A percentile compares a stretch with the other conserved stretches of the same genome.
Evolutionary conservation across 2,797 vertebrate species (phyloP).

Genomic region (Nasua narica): DNA sequence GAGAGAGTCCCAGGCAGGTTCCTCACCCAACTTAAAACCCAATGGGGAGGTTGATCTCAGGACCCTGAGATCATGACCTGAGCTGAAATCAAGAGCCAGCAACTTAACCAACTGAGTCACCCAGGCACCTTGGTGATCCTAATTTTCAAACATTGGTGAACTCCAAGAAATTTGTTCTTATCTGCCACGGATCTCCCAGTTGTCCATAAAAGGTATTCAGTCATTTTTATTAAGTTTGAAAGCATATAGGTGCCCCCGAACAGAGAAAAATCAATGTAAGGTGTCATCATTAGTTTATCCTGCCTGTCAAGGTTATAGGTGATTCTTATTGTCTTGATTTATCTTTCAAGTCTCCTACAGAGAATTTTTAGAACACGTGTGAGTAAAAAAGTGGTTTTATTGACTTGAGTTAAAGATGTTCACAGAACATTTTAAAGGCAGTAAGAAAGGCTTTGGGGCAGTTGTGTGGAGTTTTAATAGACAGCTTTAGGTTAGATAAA

Average conservation of each 20-base stretch:
- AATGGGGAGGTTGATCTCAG: not conserved
- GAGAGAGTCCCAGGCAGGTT: not conserved
- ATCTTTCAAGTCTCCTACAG: not conserved
- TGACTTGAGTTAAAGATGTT: not conserved
- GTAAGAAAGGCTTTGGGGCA: not conserved
- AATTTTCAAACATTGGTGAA: not conserved
- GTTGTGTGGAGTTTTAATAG: not conserved
- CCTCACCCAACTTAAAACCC: rapidly evolving
- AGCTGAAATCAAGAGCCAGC: not conserved
- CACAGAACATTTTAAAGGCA: not conserved
- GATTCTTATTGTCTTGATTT: not conserved
- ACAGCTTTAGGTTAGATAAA: not conserved
- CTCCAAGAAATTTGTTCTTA: not conserved
- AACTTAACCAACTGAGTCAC: not conserved
- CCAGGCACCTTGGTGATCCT: not conserved
- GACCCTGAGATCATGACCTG: not conserved
- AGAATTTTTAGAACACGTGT: not conserved
- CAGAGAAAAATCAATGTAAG: not conserved
- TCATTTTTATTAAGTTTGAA: not conserved
- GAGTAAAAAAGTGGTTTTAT: not conserved
- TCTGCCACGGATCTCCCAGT: not conserved
- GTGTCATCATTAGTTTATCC: not conserved
- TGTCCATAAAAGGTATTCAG: not conserved
- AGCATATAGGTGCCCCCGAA: not conserved
- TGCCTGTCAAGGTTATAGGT: not conserved